Evolutionary conservation across 1,140 invertebrate species (phyloP).

Genomic region (Calephelis nemesis): DNA sequence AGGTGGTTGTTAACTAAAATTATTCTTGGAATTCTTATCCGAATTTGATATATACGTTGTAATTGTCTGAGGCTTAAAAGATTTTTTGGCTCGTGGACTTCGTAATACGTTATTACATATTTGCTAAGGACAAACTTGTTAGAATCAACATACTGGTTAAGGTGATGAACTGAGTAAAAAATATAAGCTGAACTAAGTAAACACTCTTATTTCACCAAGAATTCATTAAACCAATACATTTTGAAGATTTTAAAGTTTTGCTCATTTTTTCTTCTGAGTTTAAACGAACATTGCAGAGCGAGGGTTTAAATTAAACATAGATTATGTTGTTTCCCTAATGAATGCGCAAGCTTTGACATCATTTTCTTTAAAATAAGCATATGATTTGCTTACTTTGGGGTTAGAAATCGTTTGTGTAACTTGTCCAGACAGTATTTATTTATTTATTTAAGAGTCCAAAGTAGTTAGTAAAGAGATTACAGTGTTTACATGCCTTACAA

Average conservation of each 20-base stretch:
- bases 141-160: slow-evolving; percentile 40
- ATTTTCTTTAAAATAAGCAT: no score
- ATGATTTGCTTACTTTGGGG: no score
- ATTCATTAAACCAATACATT: slow-evolving; percentile 15
- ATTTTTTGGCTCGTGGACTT: slow-evolving; percentile 32
- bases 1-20: slow-evolving; percentile 38
- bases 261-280: not conserved
- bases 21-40: slow-evolving; percentile 46
- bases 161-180: slow-evolving; percentile 36
- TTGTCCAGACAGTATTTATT: no score
- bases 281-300: not conserved
- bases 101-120: slow-evolving; percentile 30
- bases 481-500: no score
- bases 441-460: no score
- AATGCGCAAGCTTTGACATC: no score
- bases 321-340: not conserved
- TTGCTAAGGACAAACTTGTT: slow-evolving; percentile 35
- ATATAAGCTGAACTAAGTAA: slow-evolving; percentile 1
- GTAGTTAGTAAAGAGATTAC: no score
- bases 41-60: slow-evolving; percentile 39
- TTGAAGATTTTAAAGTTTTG: not conserved
- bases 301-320: not conserved
- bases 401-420: no score
- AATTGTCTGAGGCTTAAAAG: slow-evolving; percentile 44
- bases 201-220: not conserved